Evolutionary conservation across 2,113 vertebrate species (phyloP).

Genomic region (Apaloderma vittatum): DNA sequence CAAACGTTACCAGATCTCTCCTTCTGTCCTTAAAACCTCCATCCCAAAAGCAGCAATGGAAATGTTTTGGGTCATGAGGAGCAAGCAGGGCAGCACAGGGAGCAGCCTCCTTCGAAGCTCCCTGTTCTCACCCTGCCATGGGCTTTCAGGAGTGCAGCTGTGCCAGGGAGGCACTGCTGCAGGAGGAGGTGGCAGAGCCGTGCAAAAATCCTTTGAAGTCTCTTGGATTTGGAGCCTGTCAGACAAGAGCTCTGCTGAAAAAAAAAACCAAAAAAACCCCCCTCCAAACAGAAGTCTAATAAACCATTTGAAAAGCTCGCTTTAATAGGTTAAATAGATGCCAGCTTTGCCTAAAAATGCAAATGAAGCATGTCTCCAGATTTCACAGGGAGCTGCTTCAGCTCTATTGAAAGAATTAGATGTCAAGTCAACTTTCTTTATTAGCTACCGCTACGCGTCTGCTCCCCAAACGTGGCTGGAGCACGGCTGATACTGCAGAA

Average conservation of each 20-base stretch:
- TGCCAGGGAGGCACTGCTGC: rapidly evolving
- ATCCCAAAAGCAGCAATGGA: neutral
- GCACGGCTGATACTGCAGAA: neutral
- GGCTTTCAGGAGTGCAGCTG: rapidly evolving
- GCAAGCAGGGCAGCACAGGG: neutral
- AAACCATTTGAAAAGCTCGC: neutral
- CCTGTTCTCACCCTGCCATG: rapidly evolving
- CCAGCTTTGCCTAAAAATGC: conserved; percentile 10
- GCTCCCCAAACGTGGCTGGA: neutral
- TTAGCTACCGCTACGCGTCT: neutral
- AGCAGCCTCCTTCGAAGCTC: neutral
- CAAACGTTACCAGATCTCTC: neutral
- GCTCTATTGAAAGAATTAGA: neutral
- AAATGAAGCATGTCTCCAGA: neutral
- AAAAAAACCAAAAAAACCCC: neutral
- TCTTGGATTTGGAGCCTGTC: neutral
- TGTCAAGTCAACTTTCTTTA: neutral
- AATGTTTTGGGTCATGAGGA: neutral
- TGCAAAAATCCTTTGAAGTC: neutral
- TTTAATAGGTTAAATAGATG: neutral
- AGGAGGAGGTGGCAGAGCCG: neutral
- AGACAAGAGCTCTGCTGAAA: neutral
- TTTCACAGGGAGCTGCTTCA: neutral
- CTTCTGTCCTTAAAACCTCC: neutral
- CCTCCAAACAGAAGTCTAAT: neutral